Conservation (phyloP, 2,113 vertebrate species). For the Columbina picui region DNA sequence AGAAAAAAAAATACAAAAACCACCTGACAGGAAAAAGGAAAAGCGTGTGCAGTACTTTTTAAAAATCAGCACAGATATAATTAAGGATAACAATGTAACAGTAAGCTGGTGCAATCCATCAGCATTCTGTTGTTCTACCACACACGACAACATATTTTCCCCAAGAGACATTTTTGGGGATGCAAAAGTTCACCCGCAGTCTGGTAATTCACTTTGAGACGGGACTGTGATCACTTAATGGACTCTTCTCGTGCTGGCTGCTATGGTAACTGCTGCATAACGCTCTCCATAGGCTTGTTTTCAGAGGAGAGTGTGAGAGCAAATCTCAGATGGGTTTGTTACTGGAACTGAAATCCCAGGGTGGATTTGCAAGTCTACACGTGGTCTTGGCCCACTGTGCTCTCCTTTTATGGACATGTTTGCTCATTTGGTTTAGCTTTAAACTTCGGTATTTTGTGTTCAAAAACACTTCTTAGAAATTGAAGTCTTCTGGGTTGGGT, state of each 20-base stretch:
- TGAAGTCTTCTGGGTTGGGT: background rate
- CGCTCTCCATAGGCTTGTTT: slow-evolving; percentile 15
- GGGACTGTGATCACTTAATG: slow-evolving; percentile 51
- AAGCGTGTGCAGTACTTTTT: slow-evolving; percentile 8
- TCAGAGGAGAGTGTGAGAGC: background rate
- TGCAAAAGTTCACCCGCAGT: slow-evolving; percentile 66
- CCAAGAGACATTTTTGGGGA: slow-evolving; percentile 43
- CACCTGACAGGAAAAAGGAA: slow-evolving; percentile 68
- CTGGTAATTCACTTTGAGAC: slow-evolving; percentile 60
- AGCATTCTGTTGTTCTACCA: background rate
- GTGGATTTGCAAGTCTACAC: slow-evolving; percentile 14
- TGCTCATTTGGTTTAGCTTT: slow-evolving; percentile 29
- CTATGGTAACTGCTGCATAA: slow-evolving; percentile 67
- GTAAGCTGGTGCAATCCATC: background rate
- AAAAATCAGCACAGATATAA: slow-evolving; percentile 38
- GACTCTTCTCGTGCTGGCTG: slow-evolving; percentile 43
- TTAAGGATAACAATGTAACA: slow-evolving; percentile 49
- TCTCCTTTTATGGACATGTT: slow-evolving; percentile 40
- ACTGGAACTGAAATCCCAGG: slow-evolving; percentile 49
- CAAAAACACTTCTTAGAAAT: slow-evolving; percentile 16
- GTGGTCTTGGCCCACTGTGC: background rate
- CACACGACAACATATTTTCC: background rate
- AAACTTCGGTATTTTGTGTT: background rate
- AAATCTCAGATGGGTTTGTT: slow-evolving; percentile 49
- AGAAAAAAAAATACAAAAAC: background rate